Percentiles rank a stretch among this genome's conserved stretches.
These are phyloP conservation scores for Myopa tessellatipennis DNA, from an alignment of 2,888 invertebrate species.

Conservation along the genomic window DNA sequence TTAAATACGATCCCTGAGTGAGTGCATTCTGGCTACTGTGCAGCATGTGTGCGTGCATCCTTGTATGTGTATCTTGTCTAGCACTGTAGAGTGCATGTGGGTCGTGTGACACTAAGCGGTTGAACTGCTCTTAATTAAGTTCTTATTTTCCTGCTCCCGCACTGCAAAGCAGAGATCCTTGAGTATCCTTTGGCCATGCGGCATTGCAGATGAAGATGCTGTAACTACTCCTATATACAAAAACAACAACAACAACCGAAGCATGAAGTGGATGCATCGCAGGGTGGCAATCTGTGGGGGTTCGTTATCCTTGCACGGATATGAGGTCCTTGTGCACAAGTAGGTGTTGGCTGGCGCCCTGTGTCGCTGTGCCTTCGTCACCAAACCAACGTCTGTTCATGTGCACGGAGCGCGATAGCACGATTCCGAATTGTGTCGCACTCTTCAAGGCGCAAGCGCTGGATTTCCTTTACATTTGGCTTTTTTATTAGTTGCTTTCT, in stretches of 20 bases:
- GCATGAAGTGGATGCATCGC: no score
- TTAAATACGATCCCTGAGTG: no score
- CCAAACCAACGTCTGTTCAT: background rate
- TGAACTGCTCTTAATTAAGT: background rate
- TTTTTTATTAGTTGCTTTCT: background rate
- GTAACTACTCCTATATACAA: no score
- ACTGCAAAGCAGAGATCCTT: background rate
- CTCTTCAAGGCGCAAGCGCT: conserved; percentile 43
- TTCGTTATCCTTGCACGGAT: conserved; percentile 27
- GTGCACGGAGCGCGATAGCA: conserved; percentile 26
- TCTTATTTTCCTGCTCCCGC: no score
- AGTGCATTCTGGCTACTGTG: no score
- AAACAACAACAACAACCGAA: no score
- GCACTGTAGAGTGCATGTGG: no score
- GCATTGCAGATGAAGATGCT: background rate
- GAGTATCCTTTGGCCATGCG: background rate
- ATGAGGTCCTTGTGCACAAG: conserved; percentile 4
- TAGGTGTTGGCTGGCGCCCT: background rate
- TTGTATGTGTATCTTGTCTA: no score
- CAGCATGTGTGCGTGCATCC: no score
- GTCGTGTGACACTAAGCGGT: no score
- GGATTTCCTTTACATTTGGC: conserved; percentile 28
- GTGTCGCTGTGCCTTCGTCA: background rate
- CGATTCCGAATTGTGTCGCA: conserved; percentile 31
- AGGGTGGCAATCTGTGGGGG: background rate